These are phyloP conservation scores for Laticauda laticaudata DNA, from an alignment of 2,113 vertebrate genomes.

Conservation along the genomic window DNA sequence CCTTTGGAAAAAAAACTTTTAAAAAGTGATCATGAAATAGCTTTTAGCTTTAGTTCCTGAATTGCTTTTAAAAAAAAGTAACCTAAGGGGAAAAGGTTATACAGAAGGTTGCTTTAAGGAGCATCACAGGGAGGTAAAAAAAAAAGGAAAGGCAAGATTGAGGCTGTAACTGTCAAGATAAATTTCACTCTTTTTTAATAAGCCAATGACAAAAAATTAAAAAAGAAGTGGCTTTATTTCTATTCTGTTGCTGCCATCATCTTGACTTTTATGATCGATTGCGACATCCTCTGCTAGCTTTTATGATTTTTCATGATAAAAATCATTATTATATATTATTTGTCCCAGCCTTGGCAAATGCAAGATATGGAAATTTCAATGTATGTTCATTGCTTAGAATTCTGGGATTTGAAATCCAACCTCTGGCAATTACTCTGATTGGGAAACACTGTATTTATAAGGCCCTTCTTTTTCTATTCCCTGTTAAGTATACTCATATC, in stretches of 20 bases:
- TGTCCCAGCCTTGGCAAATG: not conserved
- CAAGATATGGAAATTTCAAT: not conserved
- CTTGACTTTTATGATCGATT: not conserved
- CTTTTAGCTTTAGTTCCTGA: not conserved
- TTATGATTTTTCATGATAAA: not conserved
- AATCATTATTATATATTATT: not conserved
- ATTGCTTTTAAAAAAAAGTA: not conserved
- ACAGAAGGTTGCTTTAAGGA: not conserved
- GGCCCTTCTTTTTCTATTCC: not conserved
- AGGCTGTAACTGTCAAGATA: not conserved
- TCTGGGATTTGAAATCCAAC: not conserved
- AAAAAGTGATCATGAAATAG: not conserved
- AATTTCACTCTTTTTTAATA: not conserved
- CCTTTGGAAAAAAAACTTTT: not conserved
- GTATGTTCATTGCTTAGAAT: not conserved
- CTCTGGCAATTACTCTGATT: not conserved
- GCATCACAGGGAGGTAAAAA: not conserved
- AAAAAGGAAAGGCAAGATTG: not conserved
- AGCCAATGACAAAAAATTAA: not conserved
- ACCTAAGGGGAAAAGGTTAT: not conserved
- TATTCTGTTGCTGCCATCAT: not conserved
- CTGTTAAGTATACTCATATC: not conserved
- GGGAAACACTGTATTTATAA: not conserved
- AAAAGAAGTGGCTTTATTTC: not conserved
- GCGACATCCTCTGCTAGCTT: not conserved